phyloP scores from a whole-genome alignment of 2,797 vertebrate species.

The Intellagama lesueurii region DNA sequence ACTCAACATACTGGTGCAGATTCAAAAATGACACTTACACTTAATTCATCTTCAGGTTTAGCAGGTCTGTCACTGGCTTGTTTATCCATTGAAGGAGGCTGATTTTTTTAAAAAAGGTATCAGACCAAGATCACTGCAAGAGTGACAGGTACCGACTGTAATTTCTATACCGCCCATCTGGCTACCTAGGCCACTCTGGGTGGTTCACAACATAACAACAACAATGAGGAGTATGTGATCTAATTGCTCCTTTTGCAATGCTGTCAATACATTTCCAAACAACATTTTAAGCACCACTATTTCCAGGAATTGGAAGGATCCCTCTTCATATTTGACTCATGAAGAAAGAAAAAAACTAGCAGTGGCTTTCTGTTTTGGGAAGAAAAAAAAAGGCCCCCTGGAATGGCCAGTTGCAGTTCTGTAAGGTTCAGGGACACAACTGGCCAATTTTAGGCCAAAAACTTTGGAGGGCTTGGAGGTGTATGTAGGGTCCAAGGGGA shows the following conservation, averaged over 20 bases:
- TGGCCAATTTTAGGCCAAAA: too few relatives aligned
- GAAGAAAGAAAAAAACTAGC: too few relatives aligned
- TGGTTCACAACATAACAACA: too few relatives aligned
- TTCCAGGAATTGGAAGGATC: too few relatives aligned
- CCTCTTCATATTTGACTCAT: not conserved
- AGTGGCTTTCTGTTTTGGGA: too few relatives aligned
- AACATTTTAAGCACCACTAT: not conserved
- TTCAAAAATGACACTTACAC: conserved; percentile 67
- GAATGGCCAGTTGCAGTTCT: too few relatives aligned
- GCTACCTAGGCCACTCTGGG: too few relatives aligned
- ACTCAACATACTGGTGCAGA: not conserved
- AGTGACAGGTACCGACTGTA: conserved; percentile 1
- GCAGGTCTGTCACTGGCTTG: conserved; percentile 49
- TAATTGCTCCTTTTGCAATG: not conserved
- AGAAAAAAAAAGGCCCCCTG: too few relatives aligned
- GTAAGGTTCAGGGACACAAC: too few relatives aligned
- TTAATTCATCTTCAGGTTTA: conserved; percentile 68
- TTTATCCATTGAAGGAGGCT: conserved; percentile 69
- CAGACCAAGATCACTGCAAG: not conserved
- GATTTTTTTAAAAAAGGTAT: not conserved
- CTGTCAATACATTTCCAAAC: not conserved
- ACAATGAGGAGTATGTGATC: not conserved
- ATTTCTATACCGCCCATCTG: too few relatives aligned
- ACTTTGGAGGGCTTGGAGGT: too few relatives aligned
- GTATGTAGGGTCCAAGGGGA: too few relatives aligned